These are phyloP conservation scores for Sphaeridia pumilis DNA, from an alignment of 2,888 invertebrate genomes.

Conservation along the genomic window DNA sequence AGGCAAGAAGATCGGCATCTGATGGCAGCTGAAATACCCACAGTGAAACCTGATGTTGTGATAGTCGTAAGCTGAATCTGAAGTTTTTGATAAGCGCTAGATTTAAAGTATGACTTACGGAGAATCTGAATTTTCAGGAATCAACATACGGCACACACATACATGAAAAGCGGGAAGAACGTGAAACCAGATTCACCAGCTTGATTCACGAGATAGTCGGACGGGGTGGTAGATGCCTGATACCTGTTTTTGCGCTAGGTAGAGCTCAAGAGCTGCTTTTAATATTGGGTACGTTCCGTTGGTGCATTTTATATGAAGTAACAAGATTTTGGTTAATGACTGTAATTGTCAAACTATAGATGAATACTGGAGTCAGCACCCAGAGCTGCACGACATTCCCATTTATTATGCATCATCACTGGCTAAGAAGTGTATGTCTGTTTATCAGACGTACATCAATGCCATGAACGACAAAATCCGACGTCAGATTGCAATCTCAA, in stretches of 20 bases:
- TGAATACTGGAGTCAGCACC: conserved; percentile 96
- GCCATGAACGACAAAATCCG: conserved; percentile 98
- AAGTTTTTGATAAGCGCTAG: neutral
- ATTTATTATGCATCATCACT: conserved; percentile 98
- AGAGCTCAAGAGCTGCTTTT: conserved; percentile 90
- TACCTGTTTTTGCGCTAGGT: conserved; percentile 96
- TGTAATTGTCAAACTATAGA: conserved; percentile 46
- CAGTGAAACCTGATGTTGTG: conserved; percentile 87
- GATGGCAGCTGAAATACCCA: conserved; percentile 98
- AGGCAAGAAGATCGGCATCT: conserved; percentile 97
- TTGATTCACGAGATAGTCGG: conserved; percentile 91
- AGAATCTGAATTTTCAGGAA: conserved; percentile 50
- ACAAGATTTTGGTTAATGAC: no score
- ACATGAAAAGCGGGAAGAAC: conserved; percentile 93
- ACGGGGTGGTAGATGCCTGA: conserved; percentile 94
- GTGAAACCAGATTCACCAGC: conserved; percentile 84
- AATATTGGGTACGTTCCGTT: conserved; percentile 64
- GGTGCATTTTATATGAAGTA: neutral
- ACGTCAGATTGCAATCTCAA: conserved; percentile 91
- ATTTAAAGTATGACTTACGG: no score
- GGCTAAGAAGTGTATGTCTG: conserved; percentile 99
- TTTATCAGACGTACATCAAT: conserved; percentile 98
- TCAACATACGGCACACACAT: conserved; percentile 99
- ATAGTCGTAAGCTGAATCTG: conserved; percentile 59
- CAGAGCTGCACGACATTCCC: conserved; percentile 94